Evolutionary conservation across 2,797 vertebrate genomes (phyloP).

Genomic region (Apodemus agrarius): DNA sequence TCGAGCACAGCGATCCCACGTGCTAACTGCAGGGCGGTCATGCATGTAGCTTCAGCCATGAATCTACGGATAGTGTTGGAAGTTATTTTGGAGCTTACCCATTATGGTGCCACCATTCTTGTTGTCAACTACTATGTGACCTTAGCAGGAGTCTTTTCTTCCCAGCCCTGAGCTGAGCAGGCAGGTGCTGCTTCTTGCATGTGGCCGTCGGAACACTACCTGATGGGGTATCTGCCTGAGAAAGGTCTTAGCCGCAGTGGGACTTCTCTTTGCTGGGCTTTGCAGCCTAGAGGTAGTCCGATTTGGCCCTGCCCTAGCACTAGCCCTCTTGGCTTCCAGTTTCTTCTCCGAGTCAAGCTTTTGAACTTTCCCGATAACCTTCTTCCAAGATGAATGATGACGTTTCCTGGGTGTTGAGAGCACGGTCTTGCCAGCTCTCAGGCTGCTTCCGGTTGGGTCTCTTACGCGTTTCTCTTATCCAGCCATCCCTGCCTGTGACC

Average conservation of each 20-base stretch:
- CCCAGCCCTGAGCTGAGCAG: not conserved
- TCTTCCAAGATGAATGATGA: not conserved
- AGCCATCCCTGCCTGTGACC: not conserved
- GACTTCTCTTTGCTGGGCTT: not conserved
- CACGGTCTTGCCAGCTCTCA: not conserved
- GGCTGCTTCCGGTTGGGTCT: not conserved
- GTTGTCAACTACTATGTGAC: not conserved
- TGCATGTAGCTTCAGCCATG: not conserved
- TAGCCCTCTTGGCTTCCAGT: not conserved
- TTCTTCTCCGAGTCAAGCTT: not conserved
- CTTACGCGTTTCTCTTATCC: not conserved
- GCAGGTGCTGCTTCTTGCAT: not conserved
- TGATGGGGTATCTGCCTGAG: not conserved
- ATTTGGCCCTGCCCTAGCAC: not conserved
- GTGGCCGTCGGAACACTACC: not conserved
- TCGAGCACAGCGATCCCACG: too few species aligned
- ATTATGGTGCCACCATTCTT: not conserved
- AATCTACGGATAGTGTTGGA: not conserved
- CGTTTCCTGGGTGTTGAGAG: slow-evolving; percentile 58
- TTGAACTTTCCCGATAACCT: not conserved
- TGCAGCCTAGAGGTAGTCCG: not conserved
- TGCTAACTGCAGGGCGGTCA: not conserved
- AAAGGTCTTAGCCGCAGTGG: not conserved
- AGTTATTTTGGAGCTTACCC: not conserved
- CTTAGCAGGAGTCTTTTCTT: not conserved